Evolutionary conservation across 2,797 vertebrate species (phyloP), one percentile per base, ranked within the genome.

Genomic region (Nyctalus aviator): DNA sequence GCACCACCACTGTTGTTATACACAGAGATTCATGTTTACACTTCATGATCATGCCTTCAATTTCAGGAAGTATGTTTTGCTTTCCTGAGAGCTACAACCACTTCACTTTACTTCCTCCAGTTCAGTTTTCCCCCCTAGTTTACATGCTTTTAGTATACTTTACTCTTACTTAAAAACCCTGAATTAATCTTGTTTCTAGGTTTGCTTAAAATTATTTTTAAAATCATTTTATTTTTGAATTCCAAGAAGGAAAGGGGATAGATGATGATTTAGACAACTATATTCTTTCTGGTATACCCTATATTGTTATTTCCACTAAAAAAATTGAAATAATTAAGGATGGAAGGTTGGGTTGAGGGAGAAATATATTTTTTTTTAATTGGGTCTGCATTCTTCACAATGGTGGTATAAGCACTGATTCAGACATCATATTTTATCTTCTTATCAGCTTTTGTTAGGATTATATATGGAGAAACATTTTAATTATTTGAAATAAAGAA

Each of bases 161-260:
- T 73, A n/a, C 3, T 90, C 69, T 89, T 69, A 59, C 62, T 90
- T 89, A 44, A 13, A 90, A 90, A 48, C 35, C 25, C 75, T 75
- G 5, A 81, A 81, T 84, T 87, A 81, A 57, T 71, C 17, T 81
- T 89, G 75, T 18, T 41, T 88, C n/a, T 53, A 68, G 9, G 48
- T 92, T 90, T 57, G 6, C 25, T 94, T 90, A 50, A 84, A 76
- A 88, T 77, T 0, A 6, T n/a, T 35, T 35, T 37, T 46, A 75
- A 62, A 30, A 62, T 59, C 53, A 35, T 3, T 59, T 10, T 11
- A 30, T 37, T 48, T 84, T 69, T 75, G 25, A 78, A 53, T 82
- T 66, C 14, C 0, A 44, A 13, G 17, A 73, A 85, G 50, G 37
- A 83, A 71, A 73, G 1, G 3, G 14, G 4, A 25, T 23, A 59